Evolutionary conservation across 2,888 invertebrate genomes (phyloP).

Genomic region (Diloba caeruleocephala): DNA sequence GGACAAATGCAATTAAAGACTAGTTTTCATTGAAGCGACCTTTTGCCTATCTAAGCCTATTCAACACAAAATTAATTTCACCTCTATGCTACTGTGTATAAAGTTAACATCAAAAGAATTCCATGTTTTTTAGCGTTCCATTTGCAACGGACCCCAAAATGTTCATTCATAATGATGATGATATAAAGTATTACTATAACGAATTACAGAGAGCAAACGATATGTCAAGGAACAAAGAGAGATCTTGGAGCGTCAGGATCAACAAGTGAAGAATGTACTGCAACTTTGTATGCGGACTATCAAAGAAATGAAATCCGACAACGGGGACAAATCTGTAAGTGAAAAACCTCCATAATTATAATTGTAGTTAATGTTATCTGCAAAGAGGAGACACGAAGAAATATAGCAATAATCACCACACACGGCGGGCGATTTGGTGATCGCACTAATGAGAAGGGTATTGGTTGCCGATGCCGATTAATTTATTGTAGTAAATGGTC

Average conservation of each 20-base stretch:
- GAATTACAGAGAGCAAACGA: conserved; percentile 67
- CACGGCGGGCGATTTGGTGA: too few species aligned
- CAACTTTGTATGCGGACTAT: conserved; percentile 72
- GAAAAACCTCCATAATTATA: not conserved
- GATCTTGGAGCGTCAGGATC: conserved; percentile 67
- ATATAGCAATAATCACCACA: too few species aligned
- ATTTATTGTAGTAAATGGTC: not conserved
- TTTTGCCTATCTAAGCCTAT: not conserved
- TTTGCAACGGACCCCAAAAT: too few species aligned
- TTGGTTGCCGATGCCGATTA: too few species aligned
- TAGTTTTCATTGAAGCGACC: not conserved
- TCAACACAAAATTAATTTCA: not conserved
- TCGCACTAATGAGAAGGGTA: too few species aligned
- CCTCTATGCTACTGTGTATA: not conserved
- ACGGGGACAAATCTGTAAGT: conserved; percentile 64
- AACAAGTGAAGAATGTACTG: conserved; percentile 70
- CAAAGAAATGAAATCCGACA: conserved; percentile 68
- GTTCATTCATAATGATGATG: not conserved
- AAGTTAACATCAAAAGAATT: not conserved
- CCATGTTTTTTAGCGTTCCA: not conserved
- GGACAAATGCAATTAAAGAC: not conserved
- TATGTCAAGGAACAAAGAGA: conserved; percentile 66
- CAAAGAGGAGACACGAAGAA: too few species aligned
- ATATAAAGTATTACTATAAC: not conserved
- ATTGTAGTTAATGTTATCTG: not conserved